Evolutionary conservation across 2,888 invertebrate genomes (phyloP).

Genomic region (Agrypnus murinus): DNA sequence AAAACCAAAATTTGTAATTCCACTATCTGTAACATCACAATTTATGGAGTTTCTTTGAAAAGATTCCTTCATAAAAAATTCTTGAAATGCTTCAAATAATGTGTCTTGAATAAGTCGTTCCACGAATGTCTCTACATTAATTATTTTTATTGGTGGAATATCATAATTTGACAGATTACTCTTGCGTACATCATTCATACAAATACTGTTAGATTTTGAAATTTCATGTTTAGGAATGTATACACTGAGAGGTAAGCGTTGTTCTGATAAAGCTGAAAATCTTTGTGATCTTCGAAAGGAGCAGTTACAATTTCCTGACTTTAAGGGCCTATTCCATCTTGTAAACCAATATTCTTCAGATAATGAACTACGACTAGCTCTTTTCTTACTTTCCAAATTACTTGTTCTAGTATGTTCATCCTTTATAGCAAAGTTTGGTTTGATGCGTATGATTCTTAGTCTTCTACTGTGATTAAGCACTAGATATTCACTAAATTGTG

Average conservation of each 20-base stretch:
- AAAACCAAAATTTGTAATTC: slow-evolving; percentile 65
- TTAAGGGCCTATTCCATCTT: slow-evolving; percentile 70
- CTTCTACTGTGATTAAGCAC: slow-evolving; percentile 64
- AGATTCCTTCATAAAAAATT: slow-evolving; percentile 61
- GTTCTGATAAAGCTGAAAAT: slow-evolving; percentile 62
- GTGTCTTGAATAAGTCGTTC: slow-evolving; percentile 68
- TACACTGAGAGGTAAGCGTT: slow-evolving; percentile 47
- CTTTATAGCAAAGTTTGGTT: slow-evolving; percentile 57
- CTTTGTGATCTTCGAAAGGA: slow-evolving; percentile 69
- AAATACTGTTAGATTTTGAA: slow-evolving; percentile 31
- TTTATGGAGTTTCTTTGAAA: slow-evolving; percentile 15
- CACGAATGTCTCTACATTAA: slow-evolving; percentile 66
- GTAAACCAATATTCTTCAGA: slow-evolving; percentile 73
- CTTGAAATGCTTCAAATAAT: slow-evolving; percentile 67
- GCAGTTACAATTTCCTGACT: slow-evolving; percentile 68
- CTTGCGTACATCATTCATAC: slow-evolving; percentile 37
- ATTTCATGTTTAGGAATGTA: slow-evolving; percentile 38
- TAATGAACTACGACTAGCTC: slow-evolving; percentile 64
- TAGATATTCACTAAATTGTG: slow-evolving; percentile 67
- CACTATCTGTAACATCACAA: slow-evolving; percentile 39
- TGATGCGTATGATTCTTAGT: slow-evolving; percentile 66
- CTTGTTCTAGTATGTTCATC: slow-evolving; percentile 53
- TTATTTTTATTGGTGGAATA: slow-evolving; percentile 62
- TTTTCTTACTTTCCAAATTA: slow-evolving; percentile 52
- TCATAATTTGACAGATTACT: slow-evolving; percentile 57